phyloP scores from a whole-genome alignment of 2,113 vertebrate genomes.

The Sinocyclocheilus grahami region DNA sequence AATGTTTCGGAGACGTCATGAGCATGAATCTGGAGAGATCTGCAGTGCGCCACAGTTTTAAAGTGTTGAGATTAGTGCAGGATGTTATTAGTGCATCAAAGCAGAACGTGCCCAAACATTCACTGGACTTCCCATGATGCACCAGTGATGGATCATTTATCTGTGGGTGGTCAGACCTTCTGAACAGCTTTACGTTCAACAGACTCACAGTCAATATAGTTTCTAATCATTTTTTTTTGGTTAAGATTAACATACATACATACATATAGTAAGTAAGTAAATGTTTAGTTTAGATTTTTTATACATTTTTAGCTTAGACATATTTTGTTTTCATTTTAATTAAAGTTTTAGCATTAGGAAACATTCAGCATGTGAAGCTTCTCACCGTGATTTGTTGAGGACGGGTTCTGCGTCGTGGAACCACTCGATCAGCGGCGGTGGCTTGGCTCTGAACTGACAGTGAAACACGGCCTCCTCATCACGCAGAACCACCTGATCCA shows the following conservation, averaged over 20 bases:
- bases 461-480: constrained; percentile 91
- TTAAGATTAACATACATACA: no score
- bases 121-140: background rate
- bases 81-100: background rate
- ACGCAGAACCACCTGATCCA: constrained; percentile 86
- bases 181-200: background rate
- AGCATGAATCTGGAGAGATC: background rate
- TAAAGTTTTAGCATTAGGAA: no score
- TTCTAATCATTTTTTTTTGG: no score
- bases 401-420: constrained; percentile 83
- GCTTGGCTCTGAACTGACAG: constrained; percentile 90
- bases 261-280: no score
- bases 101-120: background rate
- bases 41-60: background rate
- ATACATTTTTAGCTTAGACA: no score
- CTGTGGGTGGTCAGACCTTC: background rate
- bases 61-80: background rate
- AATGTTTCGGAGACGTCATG: background rate
- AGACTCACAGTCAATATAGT: no score
- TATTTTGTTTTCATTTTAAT: no score
- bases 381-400: constrained; percentile 88
- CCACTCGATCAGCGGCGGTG: constrained; percentile 86
- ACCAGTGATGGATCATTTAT: background rate
- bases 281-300: no score
- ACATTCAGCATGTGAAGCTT: background rate